A percentile compares a stretch with the other conserved stretches of the same genome.
Evolutionary conservation across 2,113 vertebrate genomes (phyloP).

Genomic region (Limnothrissa miodon): DNA sequence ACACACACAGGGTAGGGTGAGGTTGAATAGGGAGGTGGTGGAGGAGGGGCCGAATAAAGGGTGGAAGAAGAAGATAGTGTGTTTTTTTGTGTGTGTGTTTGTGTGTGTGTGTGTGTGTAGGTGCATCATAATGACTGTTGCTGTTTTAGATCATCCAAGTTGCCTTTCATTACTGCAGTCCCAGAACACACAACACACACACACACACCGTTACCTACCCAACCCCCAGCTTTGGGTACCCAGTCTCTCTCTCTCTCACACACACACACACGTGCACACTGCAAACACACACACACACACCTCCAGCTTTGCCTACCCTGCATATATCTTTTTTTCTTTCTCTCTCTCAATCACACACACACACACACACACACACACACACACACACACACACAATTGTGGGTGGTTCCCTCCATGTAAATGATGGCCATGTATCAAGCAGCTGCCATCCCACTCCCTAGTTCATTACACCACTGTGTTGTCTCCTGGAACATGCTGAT

Average conservation of each 20-base stretch:
- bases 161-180: conserved; percentile 32
- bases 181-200: conserved; percentile 25
- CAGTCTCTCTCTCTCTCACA: no score
- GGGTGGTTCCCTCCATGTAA: not conserved
- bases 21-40: not conserved
- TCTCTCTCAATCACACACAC: no score
- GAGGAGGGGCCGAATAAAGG: not conserved
- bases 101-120: not conserved
- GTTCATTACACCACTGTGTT: not conserved
- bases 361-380: conserved; percentile 3
- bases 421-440: not conserved
- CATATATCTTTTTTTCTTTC: no score
- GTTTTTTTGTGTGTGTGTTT: no score
- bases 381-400: not conserved
- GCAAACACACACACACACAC: not conserved
- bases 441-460: not conserved
- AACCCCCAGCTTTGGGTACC: no score
- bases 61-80: not conserved
- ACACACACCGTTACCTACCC: no score
- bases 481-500: not conserved
- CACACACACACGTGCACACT: not conserved
- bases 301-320: no score
- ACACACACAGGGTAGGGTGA: no score
- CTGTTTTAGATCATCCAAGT: not conserved
- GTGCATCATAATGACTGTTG: not conserved